These are phyloP conservation scores for Drosophila nasuta DNA, from an alignment of 1,140 invertebrate genomes.

Conservation along the genomic window DNA sequence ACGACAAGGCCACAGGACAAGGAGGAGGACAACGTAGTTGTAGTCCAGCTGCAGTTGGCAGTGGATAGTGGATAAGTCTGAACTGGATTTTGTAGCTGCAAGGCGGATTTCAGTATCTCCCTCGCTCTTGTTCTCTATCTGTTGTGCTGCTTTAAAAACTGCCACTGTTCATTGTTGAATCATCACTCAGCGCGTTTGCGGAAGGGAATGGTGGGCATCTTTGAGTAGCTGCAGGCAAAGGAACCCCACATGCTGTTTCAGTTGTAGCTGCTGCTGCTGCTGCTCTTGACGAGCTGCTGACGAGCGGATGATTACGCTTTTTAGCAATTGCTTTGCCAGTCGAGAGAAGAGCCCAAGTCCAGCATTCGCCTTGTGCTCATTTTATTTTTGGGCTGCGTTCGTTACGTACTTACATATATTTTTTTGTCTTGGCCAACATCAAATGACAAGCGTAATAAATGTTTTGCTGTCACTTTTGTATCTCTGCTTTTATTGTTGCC, in stretches of 20 bases:
- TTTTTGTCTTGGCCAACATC: constrained; percentile 34
- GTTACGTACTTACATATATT: constrained; percentile 6
- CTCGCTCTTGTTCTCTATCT: background rate
- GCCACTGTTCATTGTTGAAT: constrained; percentile 80
- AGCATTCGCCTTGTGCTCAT: constrained; percentile 53
- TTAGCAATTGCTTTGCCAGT: constrained; percentile 67
- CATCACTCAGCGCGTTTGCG: constrained; percentile 59
- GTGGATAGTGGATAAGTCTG: constrained; percentile 30
- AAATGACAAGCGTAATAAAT: constrained; percentile 83
- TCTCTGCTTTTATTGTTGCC: constrained; percentile 68
- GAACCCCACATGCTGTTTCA: constrained; percentile 50
- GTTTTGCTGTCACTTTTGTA: constrained; percentile 72
- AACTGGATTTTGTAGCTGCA: constrained; percentile 26
- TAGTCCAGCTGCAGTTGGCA: constrained; percentile 62
- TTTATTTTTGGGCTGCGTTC: constrained; percentile 51
- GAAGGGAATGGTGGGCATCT: constrained; percentile 12
- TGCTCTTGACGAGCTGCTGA: constrained; percentile 68
- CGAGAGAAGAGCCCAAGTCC: constrained; percentile 26
- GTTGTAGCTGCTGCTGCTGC: constrained; percentile 12
- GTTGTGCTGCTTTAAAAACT: constrained; percentile 57
- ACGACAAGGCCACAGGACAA: constrained; percentile 30
- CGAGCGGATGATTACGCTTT: constrained; percentile 78
- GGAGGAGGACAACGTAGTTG: constrained; percentile 8
- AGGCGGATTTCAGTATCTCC: constrained; percentile 26
- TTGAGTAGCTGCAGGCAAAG: constrained; percentile 44